Evolutionary conservation across 2,888 invertebrate species (phyloP), one percentile per base, ranked within the genome.

Genomic region (Nowickia ferox): DNA sequence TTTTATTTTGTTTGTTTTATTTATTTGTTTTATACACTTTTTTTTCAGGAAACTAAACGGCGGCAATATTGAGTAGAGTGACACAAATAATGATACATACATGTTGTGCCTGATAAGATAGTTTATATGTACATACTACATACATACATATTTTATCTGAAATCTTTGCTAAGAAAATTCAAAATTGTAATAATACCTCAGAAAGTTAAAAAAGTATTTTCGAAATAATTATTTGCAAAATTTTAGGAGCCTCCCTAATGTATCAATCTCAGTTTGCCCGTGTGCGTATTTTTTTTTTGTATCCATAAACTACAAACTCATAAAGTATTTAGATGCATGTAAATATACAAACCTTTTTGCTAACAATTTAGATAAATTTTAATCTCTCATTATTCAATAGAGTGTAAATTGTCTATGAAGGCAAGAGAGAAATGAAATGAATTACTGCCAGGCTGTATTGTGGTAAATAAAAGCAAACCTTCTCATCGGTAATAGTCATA

Each of bases 371-470:
- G 15, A 48, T 63, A 59, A 38, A 40, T 51, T 61, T 74, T 38
- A 74, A 63, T 74, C 59, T 51, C 59, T 59, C n/a, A 68, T 59
- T 48, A 57, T 68, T 68, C 42, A 77, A 42, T 61, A 68, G 57
- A 44, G 66, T 46, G 9, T 38, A 77, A 61, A 59, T 77, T 59
- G 40, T 17, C 38, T 17, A 53, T 68, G 6, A 19, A 63, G 53
- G 51, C 9, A 55, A 22, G 15, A 10, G 57, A 44, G 22, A n/a
- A 2, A 44, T 13, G 8, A 46, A 51, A 30, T 10, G 19, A 53
- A 13, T 15, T 13, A 53, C 2, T 13, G 17, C 10, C 17, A 17
- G n/a, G 10, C 30, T 40, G 38, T 1, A 51, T n/a, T 10, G 17
- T 48, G 13, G 48, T 40, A 44, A 44, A 22, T 22, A 9, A 46